Conservation (phyloP, 2,113 vertebrate species). For the Leucopsar rothschildi region DNA sequence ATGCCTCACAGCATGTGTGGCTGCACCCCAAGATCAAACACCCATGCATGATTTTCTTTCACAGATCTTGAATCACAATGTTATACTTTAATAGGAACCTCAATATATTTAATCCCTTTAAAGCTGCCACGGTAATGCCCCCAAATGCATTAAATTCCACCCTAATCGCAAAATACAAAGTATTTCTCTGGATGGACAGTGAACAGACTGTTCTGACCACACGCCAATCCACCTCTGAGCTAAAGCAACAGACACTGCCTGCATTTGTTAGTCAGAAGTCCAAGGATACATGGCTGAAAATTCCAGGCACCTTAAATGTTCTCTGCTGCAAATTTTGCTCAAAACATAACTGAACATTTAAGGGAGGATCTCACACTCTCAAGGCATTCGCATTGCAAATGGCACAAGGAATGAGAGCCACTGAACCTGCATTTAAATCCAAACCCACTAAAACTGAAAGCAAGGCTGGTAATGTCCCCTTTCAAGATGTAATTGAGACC, state of each 20-base stretch:
- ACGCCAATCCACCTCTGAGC: background rate
- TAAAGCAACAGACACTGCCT: background rate
- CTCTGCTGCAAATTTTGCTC: background rate
- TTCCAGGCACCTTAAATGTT: background rate
- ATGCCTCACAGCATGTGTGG: conserved; percentile 64
- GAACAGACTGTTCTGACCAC: background rate
- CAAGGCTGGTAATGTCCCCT: background rate
- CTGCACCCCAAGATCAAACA: conserved; percentile 71
- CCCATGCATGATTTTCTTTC: conserved; percentile 63
- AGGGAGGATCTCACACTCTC: background rate
- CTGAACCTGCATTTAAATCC: background rate
- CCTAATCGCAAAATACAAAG: conserved; percentile 29
- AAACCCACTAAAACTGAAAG: background rate
- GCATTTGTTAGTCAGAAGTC: background rate
- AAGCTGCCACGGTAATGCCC: conserved; percentile 52
- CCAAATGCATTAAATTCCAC: conserved; percentile 58
- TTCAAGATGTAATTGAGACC: background rate
- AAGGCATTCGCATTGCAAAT: background rate
- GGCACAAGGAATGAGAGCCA: background rate
- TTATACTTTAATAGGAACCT: conserved; percentile 65
- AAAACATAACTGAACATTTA: background rate
- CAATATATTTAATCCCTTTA: conserved; percentile 60
- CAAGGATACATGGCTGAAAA: background rate
- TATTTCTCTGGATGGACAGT: conserved; percentile 27
- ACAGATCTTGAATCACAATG: conserved; percentile 66